Evolutionary conservation across 2,797 vertebrate genomes (phyloP).

Genomic region (Poeciliopsis infans): DNA sequence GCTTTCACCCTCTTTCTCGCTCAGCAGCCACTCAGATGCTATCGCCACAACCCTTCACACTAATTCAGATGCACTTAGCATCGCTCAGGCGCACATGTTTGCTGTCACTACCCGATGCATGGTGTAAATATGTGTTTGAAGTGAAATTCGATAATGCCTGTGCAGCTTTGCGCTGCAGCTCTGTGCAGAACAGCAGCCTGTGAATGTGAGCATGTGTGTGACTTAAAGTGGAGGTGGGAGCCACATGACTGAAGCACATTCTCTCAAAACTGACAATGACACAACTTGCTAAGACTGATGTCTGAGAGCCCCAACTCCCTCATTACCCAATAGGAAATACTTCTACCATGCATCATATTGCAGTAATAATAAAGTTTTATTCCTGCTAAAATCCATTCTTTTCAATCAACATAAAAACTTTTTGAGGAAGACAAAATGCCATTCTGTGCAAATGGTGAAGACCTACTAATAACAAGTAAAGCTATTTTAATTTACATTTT

Average conservation of each 20-base stretch:
- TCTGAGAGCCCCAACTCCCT: constrained; percentile 38
- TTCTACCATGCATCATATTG: constrained; percentile 35
- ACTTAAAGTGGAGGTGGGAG: constrained; percentile 41
- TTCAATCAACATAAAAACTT: constrained; percentile 21
- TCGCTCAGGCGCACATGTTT: constrained; percentile 65
- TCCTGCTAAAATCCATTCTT: constrained; percentile 33
- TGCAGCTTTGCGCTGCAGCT: constrained; percentile 53
- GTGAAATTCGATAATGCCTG: constrained; percentile 71
- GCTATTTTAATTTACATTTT: constrained; percentile 21
- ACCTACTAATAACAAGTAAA: constrained; percentile 19
- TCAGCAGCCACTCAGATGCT: constrained; percentile 64
- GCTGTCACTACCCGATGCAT: constrained; percentile 72
- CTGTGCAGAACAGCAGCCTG: constrained; percentile 50
- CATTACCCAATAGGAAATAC: constrained; percentile 29
- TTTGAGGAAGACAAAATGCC: background rate
- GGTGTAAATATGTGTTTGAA: constrained; percentile 74
- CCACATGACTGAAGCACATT: constrained; percentile 68
- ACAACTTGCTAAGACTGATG: constrained; percentile 73
- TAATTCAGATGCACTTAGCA: constrained; percentile 74
- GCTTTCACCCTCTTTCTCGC: constrained; percentile 25
- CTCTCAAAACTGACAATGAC: constrained; percentile 67
- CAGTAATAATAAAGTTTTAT: constrained; percentile 38
- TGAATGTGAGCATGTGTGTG: background rate
- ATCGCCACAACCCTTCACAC: constrained; percentile 68
- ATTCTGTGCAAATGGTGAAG: constrained; percentile 8